Evolutionary conservation across 2,888 invertebrate genomes (phyloP).

Genomic region (Nemotelus nigrinus): DNA sequence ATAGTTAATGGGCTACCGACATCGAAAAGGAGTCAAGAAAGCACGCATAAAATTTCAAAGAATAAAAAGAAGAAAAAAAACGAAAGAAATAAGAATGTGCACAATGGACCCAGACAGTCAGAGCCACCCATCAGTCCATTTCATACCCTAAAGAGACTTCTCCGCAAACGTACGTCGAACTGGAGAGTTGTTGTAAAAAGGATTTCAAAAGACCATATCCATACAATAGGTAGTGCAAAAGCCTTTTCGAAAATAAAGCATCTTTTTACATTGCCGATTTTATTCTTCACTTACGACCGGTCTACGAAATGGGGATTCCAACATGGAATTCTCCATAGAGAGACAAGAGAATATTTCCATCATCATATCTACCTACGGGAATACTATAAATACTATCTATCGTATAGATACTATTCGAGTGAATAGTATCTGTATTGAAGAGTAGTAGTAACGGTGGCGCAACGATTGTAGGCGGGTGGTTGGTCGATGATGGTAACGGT

Average conservation of each 20-base stretch:
- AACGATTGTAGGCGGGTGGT: neutral
- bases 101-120: constrained; percentile 14
- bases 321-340: constrained; percentile 9
- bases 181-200: constrained; percentile 9
- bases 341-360: constrained; percentile 27
- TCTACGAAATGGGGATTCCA: constrained; percentile 20
- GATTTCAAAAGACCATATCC: constrained; percentile 29
- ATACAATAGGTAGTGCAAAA: constrained; percentile 13
- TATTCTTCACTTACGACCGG: constrained; percentile 35
- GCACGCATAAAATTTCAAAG: constrained; percentile 2
- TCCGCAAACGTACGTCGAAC: neutral
- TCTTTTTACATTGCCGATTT: constrained; percentile 39
- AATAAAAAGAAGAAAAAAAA: neutral
- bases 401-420: neutral
- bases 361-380: constrained; percentile 22
- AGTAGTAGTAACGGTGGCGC: neutral
- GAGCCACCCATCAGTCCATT: neutral
- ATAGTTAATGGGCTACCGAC: constrained; percentile 14
- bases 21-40: neutral
- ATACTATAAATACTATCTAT: constrained; percentile 30
- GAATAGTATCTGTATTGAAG: neutral
- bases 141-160: constrained; percentile 17
- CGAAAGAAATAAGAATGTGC: neutral
- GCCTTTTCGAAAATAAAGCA: constrained; percentile 42
- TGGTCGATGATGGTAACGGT: neutral